Base-by-base conservation (phyloP, 2,113 vertebrate species). In the Percina caprodes region DNA sequence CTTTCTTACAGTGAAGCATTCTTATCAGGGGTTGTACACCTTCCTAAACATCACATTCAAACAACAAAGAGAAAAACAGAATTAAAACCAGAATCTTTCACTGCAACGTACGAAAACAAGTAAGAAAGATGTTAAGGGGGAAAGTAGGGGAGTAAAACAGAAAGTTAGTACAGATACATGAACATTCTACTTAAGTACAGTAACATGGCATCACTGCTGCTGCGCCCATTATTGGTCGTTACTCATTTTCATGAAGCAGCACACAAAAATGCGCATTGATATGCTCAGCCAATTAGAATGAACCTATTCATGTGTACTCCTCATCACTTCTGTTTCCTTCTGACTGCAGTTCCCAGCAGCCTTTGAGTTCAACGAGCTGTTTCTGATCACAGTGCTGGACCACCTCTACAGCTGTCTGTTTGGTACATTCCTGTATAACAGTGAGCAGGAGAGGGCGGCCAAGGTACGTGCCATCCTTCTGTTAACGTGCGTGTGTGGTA, bases 371-470 rank as follows among this genome's bases (percentile, higher is more conserved):
- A 99, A 98, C 0, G 98, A 99, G 86, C 91, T 99, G 23, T 98
- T 99, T 94, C 94, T 99, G 88, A 94, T 99, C 87, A 98, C 96
- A 15, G 95, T 98, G 90, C 92, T 99, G 95, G 98, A 99, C 88
- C 97, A 99, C 85, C 97, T 99, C 18, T 98, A 98, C 93, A 99
- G 98, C 92, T 98, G 98, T 84, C 96, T 99, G 66, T 99, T 99
- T 79, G 98, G 98, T 39, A 98, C 97, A 14, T 99, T 99, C 93
- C 95, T 99, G 66, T 97, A 95, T 84, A 98, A 97, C 95, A 97
- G 96, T 86, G 98, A 99, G 80, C 96, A 97, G 87, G 97, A 99
- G 80, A 92, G 96, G 74, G 54, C 93, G 54, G 94, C 95, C 87
- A 96, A 97, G 96, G 98, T 96, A 89, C 79, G 89, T 85, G 49